Evolutionary conservation across 35 echinoderm and acorn worm species (phyloP).

Genomic region (Ophiothrix spiculata): DNA sequence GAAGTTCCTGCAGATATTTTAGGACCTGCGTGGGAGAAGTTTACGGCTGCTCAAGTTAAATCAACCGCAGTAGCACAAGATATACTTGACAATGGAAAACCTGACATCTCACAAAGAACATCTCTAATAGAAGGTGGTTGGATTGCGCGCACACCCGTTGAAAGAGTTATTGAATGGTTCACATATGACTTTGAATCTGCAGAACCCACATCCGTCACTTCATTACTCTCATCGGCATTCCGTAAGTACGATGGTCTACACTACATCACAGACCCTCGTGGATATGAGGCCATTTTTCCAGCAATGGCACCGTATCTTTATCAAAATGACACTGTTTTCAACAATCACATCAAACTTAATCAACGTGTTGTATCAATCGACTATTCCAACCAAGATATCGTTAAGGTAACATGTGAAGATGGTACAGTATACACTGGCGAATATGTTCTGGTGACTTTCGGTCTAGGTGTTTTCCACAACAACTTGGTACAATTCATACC

Average conservation of each 20-base stretch:
- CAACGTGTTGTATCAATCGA: constrained; percentile 28
- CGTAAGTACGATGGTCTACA: not conserved
- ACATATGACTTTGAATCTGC: constrained; percentile 23
- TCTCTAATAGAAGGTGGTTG: constrained; percentile 39
- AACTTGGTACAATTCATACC: constrained; percentile 36
- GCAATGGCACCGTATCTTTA: not conserved
- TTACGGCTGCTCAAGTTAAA: constrained; percentile 8
- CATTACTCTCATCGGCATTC: not conserved
- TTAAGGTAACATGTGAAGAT: constrained; percentile 25
- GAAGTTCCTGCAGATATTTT: not conserved
- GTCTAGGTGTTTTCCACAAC: constrained; percentile 37
- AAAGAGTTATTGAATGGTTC: constrained; percentile 44
- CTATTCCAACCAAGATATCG: constrained; percentile 4
- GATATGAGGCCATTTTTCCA: not conserved
- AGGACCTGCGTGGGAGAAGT: not conserved
- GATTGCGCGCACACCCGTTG: constrained; percentile 12
- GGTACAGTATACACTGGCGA: constrained; percentile 18
- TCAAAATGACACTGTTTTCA: not conserved
- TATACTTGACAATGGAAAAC: not conserved
- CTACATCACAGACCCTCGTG: constrained; percentile 8
- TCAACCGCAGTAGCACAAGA: not conserved
- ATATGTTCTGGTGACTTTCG: constrained; percentile 33
- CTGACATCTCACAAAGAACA: constrained; percentile 43
- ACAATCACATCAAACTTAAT: constrained; percentile 20
- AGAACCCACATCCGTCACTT: not conserved